phyloP scores from a whole-genome alignment of 2,888 invertebrate genomes.

The Drosophila ezoana region DNA sequence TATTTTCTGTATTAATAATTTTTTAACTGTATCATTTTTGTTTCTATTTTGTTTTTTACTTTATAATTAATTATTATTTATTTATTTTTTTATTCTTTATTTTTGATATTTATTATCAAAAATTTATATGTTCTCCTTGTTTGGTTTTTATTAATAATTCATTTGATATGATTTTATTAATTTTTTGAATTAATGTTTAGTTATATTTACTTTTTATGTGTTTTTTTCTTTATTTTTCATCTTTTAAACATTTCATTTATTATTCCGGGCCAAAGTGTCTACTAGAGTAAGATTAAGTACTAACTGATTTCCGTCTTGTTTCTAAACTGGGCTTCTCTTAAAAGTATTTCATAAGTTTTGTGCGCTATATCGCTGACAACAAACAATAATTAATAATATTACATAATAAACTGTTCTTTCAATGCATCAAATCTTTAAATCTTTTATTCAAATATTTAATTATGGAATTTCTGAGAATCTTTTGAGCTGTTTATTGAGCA shows the following conservation, averaged over 20 bases:
- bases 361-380: constrained; percentile 25
- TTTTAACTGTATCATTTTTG: neutral
- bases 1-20: neutral
- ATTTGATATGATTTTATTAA: neutral
- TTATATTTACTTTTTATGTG: neutral
- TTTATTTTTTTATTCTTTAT: neutral
- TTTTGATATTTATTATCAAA: neutral
- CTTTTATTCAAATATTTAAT: neutral
- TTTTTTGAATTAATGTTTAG: neutral
- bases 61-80: neutral
- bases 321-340: constrained; percentile 14
- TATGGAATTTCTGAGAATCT: constrained; percentile 55
- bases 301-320: neutral
- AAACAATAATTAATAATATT: constrained; percentile 29
- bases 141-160: neutral
- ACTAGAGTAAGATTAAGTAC: neutral
- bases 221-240: neutral
- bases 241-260: neutral
- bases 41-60: neutral
- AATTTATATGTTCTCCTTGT: neutral
- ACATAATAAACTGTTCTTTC: constrained; percentile 53
- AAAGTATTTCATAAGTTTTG: constrained; percentile 29
- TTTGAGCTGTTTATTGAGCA: constrained; percentile 73
- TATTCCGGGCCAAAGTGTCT: constrained; percentile 5
- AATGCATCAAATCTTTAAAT: constrained; percentile 1